phyloP scores from a whole-genome alignment of 2,797 vertebrate genomes.

The Halcyon smyrnensis region DNA sequence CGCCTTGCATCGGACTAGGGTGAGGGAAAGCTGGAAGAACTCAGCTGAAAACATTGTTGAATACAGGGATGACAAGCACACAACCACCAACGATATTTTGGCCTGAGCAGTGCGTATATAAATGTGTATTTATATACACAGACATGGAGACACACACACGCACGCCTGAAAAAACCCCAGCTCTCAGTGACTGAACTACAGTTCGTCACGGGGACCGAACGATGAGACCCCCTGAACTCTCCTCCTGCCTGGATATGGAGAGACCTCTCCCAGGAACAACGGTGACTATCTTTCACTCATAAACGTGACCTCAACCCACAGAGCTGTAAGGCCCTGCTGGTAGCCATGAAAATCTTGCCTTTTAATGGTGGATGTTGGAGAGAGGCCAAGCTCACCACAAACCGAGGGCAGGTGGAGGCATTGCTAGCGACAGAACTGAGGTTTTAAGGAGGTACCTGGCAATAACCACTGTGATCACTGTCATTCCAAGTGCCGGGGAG shows the following conservation, averaged over 20 bases:
- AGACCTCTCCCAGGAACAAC: not conserved
- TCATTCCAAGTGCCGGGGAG: not conserved
- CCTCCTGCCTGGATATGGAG: not conserved
- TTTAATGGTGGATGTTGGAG: not conserved
- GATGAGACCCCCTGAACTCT: fast-evolving
- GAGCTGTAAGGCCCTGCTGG: fast-evolving
- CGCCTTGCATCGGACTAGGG: not conserved
- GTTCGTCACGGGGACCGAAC: fast-evolving
- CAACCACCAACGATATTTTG: not conserved
- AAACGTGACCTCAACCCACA: not conserved
- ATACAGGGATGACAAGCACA: not conserved
- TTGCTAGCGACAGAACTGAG: fast-evolving
- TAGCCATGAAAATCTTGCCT: not conserved
- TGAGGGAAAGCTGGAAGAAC: constrained; percentile 34
- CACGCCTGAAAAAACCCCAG: not conserved
- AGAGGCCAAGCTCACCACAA: not conserved
- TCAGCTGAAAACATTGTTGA: not conserved
- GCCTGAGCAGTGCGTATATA: not conserved
- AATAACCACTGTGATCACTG: not conserved
- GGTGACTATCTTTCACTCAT: not conserved
- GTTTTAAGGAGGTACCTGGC: not conserved
- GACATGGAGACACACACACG: not conserved
- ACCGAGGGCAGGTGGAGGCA: fast-evolving
- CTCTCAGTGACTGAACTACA: not conserved
- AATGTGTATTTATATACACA: not conserved